Conservation (phyloP, 2,888 invertebrate genomes). For the Nasonia oneida region DNA sequence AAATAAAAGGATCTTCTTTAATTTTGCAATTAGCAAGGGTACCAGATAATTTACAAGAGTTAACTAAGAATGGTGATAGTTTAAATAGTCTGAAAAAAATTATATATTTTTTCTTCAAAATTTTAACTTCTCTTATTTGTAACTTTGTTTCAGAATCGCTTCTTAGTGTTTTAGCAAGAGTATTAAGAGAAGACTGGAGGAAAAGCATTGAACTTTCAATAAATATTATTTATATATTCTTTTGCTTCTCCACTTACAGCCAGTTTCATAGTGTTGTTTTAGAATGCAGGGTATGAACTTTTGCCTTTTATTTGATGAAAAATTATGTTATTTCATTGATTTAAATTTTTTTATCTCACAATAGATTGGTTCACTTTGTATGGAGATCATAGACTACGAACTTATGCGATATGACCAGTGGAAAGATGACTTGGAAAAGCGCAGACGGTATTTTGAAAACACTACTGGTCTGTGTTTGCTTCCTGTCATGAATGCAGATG, state of each 20-base stretch:
- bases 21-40: slow-evolving; percentile 95
- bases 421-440: slow-evolving; percentile 87
- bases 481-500: slow-evolving; percentile 70
- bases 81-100: slow-evolving; percentile 10
- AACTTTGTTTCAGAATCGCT: slow-evolving; percentile 87
- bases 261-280: slow-evolving; percentile 97
- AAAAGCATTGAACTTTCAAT: slow-evolving; percentile 97
- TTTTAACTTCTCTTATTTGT: neutral
- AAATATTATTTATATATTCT: slow-evolving; percentile 97
- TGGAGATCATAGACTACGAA: slow-evolving; percentile 98
- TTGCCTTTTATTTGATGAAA: slow-evolving; percentile 5
- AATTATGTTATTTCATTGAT: slow-evolving; percentile 20
- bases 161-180: slow-evolving; percentile 96
- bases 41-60: slow-evolving; percentile 95
- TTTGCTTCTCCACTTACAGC: slow-evolving; percentile 97
- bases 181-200: slow-evolving; percentile 98
- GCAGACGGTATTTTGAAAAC: slow-evolving; percentile 79
- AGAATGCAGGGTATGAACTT: slow-evolving; percentile 91
- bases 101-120: slow-evolving; percentile 11
- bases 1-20: slow-evolving; percentile 94
- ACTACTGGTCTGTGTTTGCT: slow-evolving; percentile 76
- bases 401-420: slow-evolving; percentile 95
- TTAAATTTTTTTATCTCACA: slow-evolving; percentile 29
- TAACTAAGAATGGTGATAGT: slow-evolving; percentile 93
- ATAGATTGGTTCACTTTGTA: slow-evolving; percentile 96